These are phyloP conservation scores for Camponotus pennsylvanicus DNA, from an alignment of 1,140 invertebrate genomes.

Conservation along the genomic window DNA sequence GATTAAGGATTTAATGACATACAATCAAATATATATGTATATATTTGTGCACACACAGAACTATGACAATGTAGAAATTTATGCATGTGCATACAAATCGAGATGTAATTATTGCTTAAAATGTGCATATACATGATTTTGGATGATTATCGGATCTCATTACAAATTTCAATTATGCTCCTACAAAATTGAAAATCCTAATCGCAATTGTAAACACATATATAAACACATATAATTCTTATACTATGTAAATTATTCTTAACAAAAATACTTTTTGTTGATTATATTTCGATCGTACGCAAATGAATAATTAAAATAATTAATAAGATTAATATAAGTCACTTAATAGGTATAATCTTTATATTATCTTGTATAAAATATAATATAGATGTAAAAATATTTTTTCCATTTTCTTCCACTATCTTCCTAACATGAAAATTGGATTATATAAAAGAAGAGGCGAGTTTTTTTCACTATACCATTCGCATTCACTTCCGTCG, in stretches of 20 bases:
- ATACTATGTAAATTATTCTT: neutral
- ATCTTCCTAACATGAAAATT: neutral
- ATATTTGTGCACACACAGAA: neutral
- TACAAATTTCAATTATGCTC: neutral
- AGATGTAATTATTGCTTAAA: conserved; percentile 18
- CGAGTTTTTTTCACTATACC: conserved; percentile 24
- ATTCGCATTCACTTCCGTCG: conserved; percentile 12
- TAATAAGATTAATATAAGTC: neutral
- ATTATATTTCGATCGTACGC: neutral
- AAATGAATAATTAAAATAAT: neutral
- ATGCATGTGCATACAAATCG: no score
- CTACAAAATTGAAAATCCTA: no score
- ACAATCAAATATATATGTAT: neutral
- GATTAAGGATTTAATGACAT: neutral
- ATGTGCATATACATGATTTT: neutral
- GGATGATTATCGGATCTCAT: conserved; percentile 8
- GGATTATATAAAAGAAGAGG: conserved; percentile 1
- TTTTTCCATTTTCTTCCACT: neutral
- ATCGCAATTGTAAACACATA: no score
- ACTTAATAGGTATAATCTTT: neutral
- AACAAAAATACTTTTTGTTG: neutral
- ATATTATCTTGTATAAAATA: neutral
- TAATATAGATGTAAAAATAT: neutral
- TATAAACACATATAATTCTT: no score
- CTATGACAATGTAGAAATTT: neutral